These are phyloP conservation scores for Drepana falcataria DNA, from an alignment of 2,888 invertebrate genomes.

Conservation along the genomic window DNA sequence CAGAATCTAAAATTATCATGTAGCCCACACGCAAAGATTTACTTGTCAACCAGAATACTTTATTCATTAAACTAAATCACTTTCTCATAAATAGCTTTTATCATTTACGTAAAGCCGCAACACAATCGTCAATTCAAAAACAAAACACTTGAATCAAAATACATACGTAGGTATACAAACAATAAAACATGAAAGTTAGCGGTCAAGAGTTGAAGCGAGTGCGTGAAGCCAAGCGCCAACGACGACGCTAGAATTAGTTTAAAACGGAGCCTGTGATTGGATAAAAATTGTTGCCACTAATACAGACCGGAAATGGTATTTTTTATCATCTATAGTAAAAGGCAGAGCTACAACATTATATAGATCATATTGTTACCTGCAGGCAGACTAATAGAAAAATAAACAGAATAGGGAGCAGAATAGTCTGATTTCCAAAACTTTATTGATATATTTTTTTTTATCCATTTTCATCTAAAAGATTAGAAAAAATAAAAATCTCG, in stretches of 20 bases:
- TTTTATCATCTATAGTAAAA: constrained; percentile 9
- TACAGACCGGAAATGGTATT: constrained; percentile 16
- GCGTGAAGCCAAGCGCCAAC: constrained; percentile 57
- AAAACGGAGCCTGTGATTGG: constrained; percentile 61
- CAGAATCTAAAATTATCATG: constrained; percentile 54
- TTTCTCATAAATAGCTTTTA: neutral
- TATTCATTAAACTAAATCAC: constrained; percentile 8
- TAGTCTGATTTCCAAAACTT: too few species aligned
- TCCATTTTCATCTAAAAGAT: too few species aligned
- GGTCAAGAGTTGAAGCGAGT: constrained; percentile 15
- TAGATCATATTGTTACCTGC: too few species aligned
- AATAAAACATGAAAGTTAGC: constrained; percentile 21
- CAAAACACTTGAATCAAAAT: constrained; percentile 17
- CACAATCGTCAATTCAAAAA: constrained; percentile 17
- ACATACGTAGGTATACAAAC: constrained; percentile 37
- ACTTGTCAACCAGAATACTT: constrained; percentile 25
- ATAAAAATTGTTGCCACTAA: constrained; percentile 41
- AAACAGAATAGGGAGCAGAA: too few species aligned
- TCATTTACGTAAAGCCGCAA: constrained; percentile 6
- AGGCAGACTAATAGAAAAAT: too few species aligned
- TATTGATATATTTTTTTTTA: too few species aligned
- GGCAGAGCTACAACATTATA: too few species aligned
- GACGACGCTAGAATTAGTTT: constrained; percentile 61
- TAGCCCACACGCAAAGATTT: constrained; percentile 56
- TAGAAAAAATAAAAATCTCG: too few species aligned